Evolutionary conservation across 2,797 vertebrate species (phyloP), one percentile per base, ranked within the genome.

Genomic region (Sebastes hubbsi): DNA sequence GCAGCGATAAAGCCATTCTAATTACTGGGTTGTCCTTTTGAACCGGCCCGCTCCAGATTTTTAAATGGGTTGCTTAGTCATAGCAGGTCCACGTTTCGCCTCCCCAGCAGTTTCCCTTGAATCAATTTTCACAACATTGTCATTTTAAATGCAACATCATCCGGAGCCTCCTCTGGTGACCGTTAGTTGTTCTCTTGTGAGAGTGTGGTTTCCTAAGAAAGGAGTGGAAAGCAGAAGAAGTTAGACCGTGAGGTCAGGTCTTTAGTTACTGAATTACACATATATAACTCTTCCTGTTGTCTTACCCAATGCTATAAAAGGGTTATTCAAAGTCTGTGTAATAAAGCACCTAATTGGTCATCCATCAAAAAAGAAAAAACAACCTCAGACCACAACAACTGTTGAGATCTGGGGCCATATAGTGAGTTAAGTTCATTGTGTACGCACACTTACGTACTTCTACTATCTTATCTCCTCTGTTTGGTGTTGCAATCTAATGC

Each of bases 171-270:
- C 49, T 72, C 72, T 52, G 58, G 71, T 46, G 60, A 63, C n/a
- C 6, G 2, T 93, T 90, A 96, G 93, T 96, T 96, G 93, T 96
- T 96, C 76, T 96, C 96, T 70, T 96, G 95, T 25, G 94, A 95
- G 61, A 90, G 4, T 60, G 90, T 88, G 9, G 87, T 84, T 61
- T 93, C 94, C 95, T 96, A 73, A 46, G 34, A 46, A 49, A 67
- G 64, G 16, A 76, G 34, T 46, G 27, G 78, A 79, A 61, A 83
- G 18, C 1, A 63, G 49, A 54, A 13, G 30, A 1, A 16, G 14
- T 49, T 25, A 82, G 7, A n/a, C 4, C 0, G 5, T 7, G 12
- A 7, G 18, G 52, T 63, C 13, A 55, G 16, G 1, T 34, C 10
- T 38, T 64, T 22, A 56, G 20, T 42, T 32, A 20, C 11, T 42